Base-by-base conservation (phyloP, 2,113 vertebrate genomes). In the Gobiocypris rarus region DNA sequence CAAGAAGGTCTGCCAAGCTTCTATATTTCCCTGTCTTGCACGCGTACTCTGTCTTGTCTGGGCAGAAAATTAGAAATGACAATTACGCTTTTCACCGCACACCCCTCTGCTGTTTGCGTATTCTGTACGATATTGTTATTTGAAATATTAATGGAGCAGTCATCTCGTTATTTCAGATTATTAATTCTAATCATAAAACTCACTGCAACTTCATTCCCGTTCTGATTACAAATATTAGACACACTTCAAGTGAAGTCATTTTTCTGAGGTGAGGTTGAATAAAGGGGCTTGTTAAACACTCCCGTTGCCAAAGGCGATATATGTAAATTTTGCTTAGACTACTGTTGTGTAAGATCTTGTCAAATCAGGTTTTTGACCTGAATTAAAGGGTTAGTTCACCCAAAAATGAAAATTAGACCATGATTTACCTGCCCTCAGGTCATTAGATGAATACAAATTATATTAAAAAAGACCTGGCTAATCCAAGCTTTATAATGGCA, bases 81-180 rank as follows among this genome's bases (percentile, higher is more conserved):
- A 61, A 43, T 50, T 65, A 76, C 3, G 43, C 19, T 48, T 70
- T 31, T 41, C 22, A 9, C 52, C 48, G 9, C 17, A 6, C 63
- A 43, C 56, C 26, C 3, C 41, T 77, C 56, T 28, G 17, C 43
- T 56, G 79, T 63, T 74, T 69, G 9, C 28, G 41, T 45, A n/a
- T 74, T 41, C 69, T 74, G 48, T 76, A 28, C 38, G 50, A 85
- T 84, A 58, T 67, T 50, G 19, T 67, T n/a, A n/a, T 28, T 13
- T 45, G 43, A 43, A 24, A 58, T 45, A 54, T 75, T 77, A n/a
- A 34, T 61, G 34, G 28, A 82, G 59, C 63, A 52, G 38, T 65
- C 65, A 3, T 74, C 24, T 85, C 54, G 56, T 85, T 85, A 79
- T 50, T 54, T 56, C 79, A 15, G 14, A 82, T 87, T 82, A 82